A percentile compares a stretch with the other conserved stretches of the same genome.
phyloP scores from a whole-genome alignment of 2,888 invertebrate species.

The Cistogaster globosa region DNA sequence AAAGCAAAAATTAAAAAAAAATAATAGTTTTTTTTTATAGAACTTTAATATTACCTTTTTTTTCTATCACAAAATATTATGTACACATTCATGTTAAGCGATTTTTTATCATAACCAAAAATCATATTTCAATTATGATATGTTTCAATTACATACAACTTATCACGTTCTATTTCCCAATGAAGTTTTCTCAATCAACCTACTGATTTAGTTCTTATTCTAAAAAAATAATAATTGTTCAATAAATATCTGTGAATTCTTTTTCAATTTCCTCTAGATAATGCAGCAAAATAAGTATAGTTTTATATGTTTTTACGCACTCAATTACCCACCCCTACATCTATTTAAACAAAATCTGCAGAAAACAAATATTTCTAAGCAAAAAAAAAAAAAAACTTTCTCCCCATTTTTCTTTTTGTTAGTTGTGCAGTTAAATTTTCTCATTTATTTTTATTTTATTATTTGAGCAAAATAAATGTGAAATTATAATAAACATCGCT shows the following conservation, averaged over 20 bases:
- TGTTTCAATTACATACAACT: no score
- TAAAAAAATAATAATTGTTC: slow-evolving; percentile 1
- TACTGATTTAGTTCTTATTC: not conserved
- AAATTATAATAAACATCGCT: slow-evolving; percentile 54
- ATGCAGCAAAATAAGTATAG: slow-evolving; percentile 19
- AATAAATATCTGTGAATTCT: slow-evolving; percentile 12
- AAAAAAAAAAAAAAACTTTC: not conserved
- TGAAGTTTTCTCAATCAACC: not conserved
- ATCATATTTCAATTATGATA: no score
- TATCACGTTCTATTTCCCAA: not conserved
- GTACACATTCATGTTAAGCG: no score
- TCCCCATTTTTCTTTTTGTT: not conserved
- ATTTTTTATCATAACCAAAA: no score
- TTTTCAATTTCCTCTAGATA: slow-evolving; percentile 40
- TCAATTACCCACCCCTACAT: slow-evolving; percentile 15
- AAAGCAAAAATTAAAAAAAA: no score
- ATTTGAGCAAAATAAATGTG: slow-evolving; percentile 43
- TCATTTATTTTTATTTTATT: slow-evolving; percentile 45
- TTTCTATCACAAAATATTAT: no score
- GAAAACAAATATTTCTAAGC: not conserved
- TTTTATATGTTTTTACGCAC: slow-evolving; percentile 9
- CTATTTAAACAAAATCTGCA: not conserved
- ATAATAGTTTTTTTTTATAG: no score
- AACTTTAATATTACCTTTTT: no score
- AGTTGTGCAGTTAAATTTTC: slow-evolving; percentile 26